Evolutionary conservation across 2,113 vertebrate species (phyloP).

Genomic region (Cairina moschata): DNA sequence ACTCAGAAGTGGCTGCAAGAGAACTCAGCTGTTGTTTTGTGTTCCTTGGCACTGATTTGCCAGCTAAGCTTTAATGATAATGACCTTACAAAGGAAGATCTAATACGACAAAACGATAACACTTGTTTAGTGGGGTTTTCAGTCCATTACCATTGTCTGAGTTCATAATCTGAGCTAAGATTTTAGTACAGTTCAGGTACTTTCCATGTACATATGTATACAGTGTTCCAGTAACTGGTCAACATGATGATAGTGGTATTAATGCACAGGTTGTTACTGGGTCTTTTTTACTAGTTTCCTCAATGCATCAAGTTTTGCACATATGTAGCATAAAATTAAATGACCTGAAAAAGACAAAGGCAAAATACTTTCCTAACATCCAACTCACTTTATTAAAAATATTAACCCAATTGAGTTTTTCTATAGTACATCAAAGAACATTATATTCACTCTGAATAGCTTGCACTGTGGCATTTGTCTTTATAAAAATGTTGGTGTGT

Average conservation of each 20-base stretch:
- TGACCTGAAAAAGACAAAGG: background rate
- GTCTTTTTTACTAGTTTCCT: background rate
- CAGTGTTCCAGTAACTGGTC: background rate
- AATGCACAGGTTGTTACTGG: background rate
- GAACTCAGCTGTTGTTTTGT: background rate
- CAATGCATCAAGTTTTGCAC: background rate
- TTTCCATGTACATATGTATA: background rate
- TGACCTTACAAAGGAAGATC: background rate
- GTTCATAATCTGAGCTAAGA: background rate
- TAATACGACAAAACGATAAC: background rate
- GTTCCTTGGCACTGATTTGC: background rate
- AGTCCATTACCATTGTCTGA: background rate
- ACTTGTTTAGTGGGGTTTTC: background rate
- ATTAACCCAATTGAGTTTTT: background rate
- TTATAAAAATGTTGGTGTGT: conserved; percentile 45
- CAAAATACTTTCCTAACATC: background rate
- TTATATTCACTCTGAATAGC: conserved; percentile 33
- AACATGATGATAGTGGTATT: background rate
- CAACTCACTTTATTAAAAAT: background rate
- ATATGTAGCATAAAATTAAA: background rate
- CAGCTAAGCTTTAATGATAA: background rate
- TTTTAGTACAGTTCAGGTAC: background rate
- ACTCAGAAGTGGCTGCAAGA: background rate
- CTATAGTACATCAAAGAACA: conserved; percentile 29
- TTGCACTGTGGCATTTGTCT: conserved; percentile 41